These are phyloP conservation scores for Periophthalmodon schlosseri DNA, from an alignment of 2,113 vertebrate species.

Conservation along the genomic window DNA sequence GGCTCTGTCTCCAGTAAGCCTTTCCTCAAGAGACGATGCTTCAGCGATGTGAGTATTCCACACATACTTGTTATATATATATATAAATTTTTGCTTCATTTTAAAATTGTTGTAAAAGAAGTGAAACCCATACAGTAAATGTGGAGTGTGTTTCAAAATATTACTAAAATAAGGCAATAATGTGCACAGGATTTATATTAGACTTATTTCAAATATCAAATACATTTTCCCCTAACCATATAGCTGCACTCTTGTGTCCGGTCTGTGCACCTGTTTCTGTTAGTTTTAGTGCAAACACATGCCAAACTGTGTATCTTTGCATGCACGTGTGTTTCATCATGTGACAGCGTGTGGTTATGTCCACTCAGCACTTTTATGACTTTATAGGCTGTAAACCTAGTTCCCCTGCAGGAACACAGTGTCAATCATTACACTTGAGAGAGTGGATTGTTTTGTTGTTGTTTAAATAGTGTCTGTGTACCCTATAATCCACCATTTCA, in stretches of 20 bases:
- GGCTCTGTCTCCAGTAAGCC: conserved; percentile 45
- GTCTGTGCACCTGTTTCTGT: background rate
- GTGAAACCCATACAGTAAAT: background rate
- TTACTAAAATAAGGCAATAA: too few relatives aligned
- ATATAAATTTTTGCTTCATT: background rate
- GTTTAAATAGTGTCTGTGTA: background rate
- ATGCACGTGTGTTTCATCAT: background rate
- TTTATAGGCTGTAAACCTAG: background rate
- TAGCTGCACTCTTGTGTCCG: background rate
- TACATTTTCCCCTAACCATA: conserved; percentile 35
- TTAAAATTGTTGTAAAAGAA: background rate
- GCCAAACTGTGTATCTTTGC: conserved; percentile 9
- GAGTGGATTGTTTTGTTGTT: background rate
- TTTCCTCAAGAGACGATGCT: conserved; percentile 54
- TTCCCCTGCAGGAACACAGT: background rate
- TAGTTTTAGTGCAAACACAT: conserved; percentile 12
- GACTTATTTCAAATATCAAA: conserved; percentile 25
- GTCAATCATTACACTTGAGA: conserved; percentile 2
- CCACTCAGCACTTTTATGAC: conserved; percentile 9
- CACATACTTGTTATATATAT: conserved; percentile 3
- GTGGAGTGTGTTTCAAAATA: background rate
- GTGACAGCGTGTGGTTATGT: conserved; percentile 8
- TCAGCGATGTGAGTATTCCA: conserved; percentile 71
- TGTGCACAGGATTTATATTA: background rate
- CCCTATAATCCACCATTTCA: background rate